These are phyloP conservation scores for Metopia argyrocephala DNA, from an alignment of 2,888 invertebrate species.

Conservation along the genomic window DNA sequence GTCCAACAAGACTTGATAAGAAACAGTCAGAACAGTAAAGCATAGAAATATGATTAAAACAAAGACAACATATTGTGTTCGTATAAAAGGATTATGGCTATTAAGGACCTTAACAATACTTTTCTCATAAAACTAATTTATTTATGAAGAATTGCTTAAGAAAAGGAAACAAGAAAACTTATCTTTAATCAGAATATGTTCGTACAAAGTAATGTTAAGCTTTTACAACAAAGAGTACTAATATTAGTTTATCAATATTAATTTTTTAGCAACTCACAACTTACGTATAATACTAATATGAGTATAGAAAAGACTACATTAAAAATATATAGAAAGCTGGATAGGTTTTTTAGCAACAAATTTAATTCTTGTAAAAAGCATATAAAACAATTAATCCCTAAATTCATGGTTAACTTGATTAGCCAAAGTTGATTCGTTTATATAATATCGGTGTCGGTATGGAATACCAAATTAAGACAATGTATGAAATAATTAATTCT, in stretches of 20 bases:
- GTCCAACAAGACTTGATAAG: not conserved
- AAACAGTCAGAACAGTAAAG: not conserved
- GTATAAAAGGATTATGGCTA: constrained; percentile 11
- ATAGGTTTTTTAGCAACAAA: no score
- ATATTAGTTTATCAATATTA: not conserved
- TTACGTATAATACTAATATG: no score
- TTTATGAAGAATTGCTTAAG: not conserved
- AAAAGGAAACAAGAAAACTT: not conserved
- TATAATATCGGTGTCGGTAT: no score
- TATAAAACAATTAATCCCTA: no score
- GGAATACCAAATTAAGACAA: no score
- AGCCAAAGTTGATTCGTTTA: no score
- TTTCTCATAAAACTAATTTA: not conserved
- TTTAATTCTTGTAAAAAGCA: no score
- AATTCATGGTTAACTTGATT: no score
- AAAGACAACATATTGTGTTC: constrained; percentile 3
- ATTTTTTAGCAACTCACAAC: not conserved
- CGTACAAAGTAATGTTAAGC: not conserved
- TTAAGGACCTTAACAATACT: constrained; percentile 8
- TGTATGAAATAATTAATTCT: no score
- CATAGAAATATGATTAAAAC: constrained; percentile 4
- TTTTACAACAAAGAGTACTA: no score
- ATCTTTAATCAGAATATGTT: not conserved
- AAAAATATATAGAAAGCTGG: no score
- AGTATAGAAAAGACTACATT: no score